Evolutionary conservation across 2,888 invertebrate species (phyloP).

Genomic region (Yponomeuta cagnagella): DNA sequence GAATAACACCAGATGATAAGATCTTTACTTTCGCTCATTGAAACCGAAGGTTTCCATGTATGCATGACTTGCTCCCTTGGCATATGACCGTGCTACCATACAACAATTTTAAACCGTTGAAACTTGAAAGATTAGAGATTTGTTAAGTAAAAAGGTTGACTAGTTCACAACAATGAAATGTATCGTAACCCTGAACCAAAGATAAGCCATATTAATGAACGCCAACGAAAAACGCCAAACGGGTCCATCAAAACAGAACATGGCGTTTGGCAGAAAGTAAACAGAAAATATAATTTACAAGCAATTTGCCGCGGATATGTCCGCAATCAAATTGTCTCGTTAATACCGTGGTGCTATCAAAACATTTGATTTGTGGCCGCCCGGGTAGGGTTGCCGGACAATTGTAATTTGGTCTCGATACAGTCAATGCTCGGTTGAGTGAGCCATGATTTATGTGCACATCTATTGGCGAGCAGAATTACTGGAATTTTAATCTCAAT

Average conservation of each 20-base stretch:
- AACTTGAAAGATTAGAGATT: not conserved
- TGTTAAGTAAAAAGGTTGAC: not conserved
- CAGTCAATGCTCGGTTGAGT: conserved; percentile 10
- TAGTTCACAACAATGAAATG: not conserved
- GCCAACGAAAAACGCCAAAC: conserved; percentile 23
- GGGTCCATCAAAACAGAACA: conserved; percentile 47
- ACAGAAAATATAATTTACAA: conserved; percentile 76
- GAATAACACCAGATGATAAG: conserved; percentile 30
- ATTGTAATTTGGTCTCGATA: conserved; percentile 58
- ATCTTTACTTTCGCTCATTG: conserved; percentile 43
- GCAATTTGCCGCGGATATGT: conserved; percentile 75
- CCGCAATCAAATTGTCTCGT: conserved; percentile 77
- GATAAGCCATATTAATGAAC: not conserved
- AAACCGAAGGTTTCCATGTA: conserved; percentile 37
- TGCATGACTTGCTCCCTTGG: not conserved
- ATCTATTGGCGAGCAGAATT: conserved; percentile 2
- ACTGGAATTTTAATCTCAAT: conserved; percentile 5
- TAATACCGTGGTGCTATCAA: conserved; percentile 73
- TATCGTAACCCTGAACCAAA: not conserved
- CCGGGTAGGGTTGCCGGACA: conserved; percentile 43
- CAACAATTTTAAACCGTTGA: not conserved
- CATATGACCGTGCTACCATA: not conserved
- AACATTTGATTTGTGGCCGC: conserved; percentile 74
- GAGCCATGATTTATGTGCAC: conserved; percentile 13
- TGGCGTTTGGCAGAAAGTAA: conserved; percentile 73